A percentile compares a stretch with the other conserved stretches of the same genome.
Evolutionary conservation across 2,797 vertebrate genomes (phyloP).

Genomic region (Enteromius argenteus): DNA sequence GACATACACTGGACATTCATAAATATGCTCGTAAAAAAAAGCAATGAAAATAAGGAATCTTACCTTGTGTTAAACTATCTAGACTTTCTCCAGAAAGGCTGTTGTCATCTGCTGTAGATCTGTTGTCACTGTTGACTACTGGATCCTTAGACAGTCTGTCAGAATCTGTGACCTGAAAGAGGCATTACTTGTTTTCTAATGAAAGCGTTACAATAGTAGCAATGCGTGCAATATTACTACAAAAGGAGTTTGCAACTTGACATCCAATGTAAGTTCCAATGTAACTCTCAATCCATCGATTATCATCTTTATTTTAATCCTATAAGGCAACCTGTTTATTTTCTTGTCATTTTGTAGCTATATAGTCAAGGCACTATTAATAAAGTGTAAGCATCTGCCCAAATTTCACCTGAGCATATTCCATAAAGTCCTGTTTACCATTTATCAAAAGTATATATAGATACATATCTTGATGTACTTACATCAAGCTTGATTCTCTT

Average conservation of each 20-base stretch:
- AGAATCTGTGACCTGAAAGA: conserved; percentile 69
- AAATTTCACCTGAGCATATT: neutral
- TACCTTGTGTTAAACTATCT: conserved; percentile 89
- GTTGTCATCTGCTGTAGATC: conserved; percentile 85
- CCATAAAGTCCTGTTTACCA: neutral
- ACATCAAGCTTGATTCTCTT: conserved; percentile 94
- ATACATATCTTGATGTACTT: conserved; percentile 57
- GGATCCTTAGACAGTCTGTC: conserved; percentile 76
- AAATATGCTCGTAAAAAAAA: neutral
- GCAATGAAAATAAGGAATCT: conserved; percentile 37
- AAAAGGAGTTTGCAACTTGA: neutral
- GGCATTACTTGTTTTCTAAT: neutral
- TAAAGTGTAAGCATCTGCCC: neutral
- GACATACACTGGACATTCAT: conserved; percentile 7
- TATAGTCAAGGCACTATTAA: neutral
- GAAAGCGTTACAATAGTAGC: neutral
- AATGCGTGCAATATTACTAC: neutral
- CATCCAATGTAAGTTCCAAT: neutral
- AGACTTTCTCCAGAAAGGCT: conserved; percentile 90
- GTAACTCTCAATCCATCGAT: neutral
- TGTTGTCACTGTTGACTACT: conserved; percentile 73
- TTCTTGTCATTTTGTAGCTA: neutral
- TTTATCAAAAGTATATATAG: neutral
- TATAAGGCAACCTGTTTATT: neutral
- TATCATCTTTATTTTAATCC: neutral